Base-by-base conservation (phyloP, 2,113 vertebrate species). In the Procavia capensis region DNA sequence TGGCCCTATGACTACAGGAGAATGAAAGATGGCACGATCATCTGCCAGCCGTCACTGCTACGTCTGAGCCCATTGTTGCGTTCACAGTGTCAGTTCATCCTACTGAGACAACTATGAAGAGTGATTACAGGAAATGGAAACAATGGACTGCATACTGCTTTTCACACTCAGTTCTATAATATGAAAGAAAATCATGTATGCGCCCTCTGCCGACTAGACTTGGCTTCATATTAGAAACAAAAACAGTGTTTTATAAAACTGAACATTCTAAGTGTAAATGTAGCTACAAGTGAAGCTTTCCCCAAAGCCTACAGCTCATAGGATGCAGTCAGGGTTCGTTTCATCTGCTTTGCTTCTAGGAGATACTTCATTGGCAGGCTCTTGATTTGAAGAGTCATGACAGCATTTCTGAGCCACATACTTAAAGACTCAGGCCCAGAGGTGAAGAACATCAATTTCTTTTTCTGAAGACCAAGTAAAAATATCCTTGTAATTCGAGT, bases 91-190 rank as follows among this genome's bases (percentile, higher is more conserved):
- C 50, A 54, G 17, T 54, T 16, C 50, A 54, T 54, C 11, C 17
- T 54, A 9, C 17, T 54, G 11, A 34, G 10, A 45, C 3, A 75
- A 1, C 4, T 76, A 63, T 64, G 81, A 85, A 84, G 75, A 45
- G 16, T 43, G 9, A 80, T 85, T 70, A 68, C 47, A 92, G 74
- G 43, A 54, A 54, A 78, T 92, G 10, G 9, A 72, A 85, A 96
- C 39, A 39, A 29, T 45, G 27, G n/a, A 36, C 0, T 34, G 7
- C 17, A 34, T 66, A 29, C 2, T 39, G 9, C 11, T 75, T 70
- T 92, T 86, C 43, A 80, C 5, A 95, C 3, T 10, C 66, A 79
- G 41, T 81, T 93, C 63, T 80, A 87, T 27, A 88, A 95, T 94
- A 66, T 66, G 25, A 24, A 86, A 68, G 70, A 47, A 94, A 78